Percentiles rank a stretch among this genome's conserved stretches.
These are phyloP conservation scores for Eurytoma adleriae DNA, from an alignment of 2,888 invertebrate species.

Conservation along the genomic window DNA sequence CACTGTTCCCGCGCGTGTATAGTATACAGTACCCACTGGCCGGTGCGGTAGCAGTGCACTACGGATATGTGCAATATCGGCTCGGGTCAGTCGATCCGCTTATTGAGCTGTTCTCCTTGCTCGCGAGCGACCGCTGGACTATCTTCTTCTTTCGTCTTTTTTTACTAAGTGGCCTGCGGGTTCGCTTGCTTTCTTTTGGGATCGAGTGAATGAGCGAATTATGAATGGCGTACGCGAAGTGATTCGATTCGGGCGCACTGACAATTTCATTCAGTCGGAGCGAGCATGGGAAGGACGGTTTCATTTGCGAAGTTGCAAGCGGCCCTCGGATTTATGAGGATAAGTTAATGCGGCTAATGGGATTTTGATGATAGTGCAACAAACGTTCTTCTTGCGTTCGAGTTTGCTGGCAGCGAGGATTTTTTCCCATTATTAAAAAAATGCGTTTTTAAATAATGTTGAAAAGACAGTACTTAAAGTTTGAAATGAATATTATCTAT, in stretches of 20 bases:
- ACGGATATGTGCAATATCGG: not conserved
- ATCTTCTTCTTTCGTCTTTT: not conserved
- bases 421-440: too few species aligned
- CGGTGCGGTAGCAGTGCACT: constrained; percentile 33
- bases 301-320: too few species aligned
- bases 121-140: not conserved
- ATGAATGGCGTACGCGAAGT: not conserved
- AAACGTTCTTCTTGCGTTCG: too few species aligned
- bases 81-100: constrained; percentile 31
- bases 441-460: too few species aligned
- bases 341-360: too few species aligned
- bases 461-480: too few species aligned
- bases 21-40: not conserved
- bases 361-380: too few species aligned
- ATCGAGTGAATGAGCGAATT: constrained; percentile 25
- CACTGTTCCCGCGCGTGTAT: not conserved
- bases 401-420: too few species aligned
- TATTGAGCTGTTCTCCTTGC: constrained; percentile 39
- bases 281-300: too few species aligned
- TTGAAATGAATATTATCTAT: too few species aligned
- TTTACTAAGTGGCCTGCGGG: not conserved
- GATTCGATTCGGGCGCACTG: constrained; percentile 17
- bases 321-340: too few species aligned
- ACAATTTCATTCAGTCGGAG: too few species aligned
- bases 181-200: not conserved